Evolutionary conservation across 2,888 invertebrate species (phyloP).

Genomic region (Cybosia mesomella): DNA sequence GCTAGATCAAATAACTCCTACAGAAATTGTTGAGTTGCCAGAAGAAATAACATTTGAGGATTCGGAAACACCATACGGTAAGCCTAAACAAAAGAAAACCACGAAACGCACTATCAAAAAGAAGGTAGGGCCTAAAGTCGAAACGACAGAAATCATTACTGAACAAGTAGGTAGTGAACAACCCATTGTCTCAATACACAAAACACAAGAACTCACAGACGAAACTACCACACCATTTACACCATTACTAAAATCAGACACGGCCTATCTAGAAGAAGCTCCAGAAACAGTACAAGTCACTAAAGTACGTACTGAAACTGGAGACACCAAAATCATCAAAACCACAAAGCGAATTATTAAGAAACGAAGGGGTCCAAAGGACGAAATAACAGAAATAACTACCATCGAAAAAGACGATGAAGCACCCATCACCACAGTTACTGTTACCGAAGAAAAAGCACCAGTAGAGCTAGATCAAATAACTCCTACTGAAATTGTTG

Average conservation of each 20-base stretch:
- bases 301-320: conserved; percentile 36
- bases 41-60: conserved; percentile 17
- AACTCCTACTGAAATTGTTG: conserved; percentile 20
- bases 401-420: conserved; percentile 25
- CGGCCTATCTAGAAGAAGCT: conserved; percentile 23
- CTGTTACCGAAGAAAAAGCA: conserved; percentile 22
- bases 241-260: conserved; percentile 10
- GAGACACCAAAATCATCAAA: conserved; percentile 51
- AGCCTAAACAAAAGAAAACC: conserved; percentile 55
- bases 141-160: conserved; percentile 28
- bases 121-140: neutral
- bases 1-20: neutral
- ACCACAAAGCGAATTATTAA: conserved; percentile 59
- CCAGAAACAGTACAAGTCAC: conserved; percentile 27
- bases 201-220: conserved; percentile 8
- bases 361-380: conserved; percentile 54
- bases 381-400: conserved; percentile 46
- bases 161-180: neutral
- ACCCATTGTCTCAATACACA: neutral
- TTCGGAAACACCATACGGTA: conserved; percentile 35
- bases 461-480: conserved; percentile 10
- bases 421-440: conserved; percentile 21
- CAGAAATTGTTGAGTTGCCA: conserved; percentile 5
- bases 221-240: conserved; percentile 11
- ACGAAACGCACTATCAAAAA: conserved; percentile 36